phyloP scores from a whole-genome alignment of 2,797 vertebrate genomes.

The Cephalopachus bancanus region DNA sequence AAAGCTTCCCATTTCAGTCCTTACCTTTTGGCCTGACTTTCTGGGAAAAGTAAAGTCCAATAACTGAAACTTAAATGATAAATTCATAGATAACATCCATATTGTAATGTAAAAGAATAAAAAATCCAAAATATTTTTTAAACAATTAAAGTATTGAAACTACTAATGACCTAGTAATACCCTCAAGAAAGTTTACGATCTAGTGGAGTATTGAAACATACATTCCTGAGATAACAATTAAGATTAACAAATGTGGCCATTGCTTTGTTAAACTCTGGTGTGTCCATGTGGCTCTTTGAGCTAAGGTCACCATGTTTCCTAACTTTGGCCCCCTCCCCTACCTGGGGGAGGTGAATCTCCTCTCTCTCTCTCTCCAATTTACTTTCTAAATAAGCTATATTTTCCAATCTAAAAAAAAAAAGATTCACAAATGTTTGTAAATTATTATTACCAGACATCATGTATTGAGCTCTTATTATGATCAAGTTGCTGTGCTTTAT shows the following conservation, averaged over 20 bases:
- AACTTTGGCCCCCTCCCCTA: too few species aligned
- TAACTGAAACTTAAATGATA: slow-evolving; percentile 64
- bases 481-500: neutral
- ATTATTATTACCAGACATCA: neutral
- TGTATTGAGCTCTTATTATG: neutral
- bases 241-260: neutral
- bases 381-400: too few species aligned
- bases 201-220: neutral
- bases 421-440: neutral
- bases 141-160: neutral
- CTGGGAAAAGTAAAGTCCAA: slow-evolving; percentile 65
- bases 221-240: neutral
- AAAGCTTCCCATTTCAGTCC: slow-evolving; percentile 68
- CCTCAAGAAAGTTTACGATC: too few species aligned
- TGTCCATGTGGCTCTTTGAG: too few species aligned
- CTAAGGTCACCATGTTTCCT: too few species aligned
- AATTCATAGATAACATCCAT: neutral
- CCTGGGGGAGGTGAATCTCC: too few species aligned
- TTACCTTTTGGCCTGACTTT: slow-evolving; percentile 31
- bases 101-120: slow-evolving; percentile 19
- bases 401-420: neutral
- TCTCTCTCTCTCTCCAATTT: too few species aligned
- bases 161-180: too few species aligned
- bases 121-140: neutral
- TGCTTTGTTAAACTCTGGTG: too few species aligned